phyloP scores from a whole-genome alignment of 2,113 vertebrate species.

The Rhynchopsitta pachyrhyncha region DNA sequence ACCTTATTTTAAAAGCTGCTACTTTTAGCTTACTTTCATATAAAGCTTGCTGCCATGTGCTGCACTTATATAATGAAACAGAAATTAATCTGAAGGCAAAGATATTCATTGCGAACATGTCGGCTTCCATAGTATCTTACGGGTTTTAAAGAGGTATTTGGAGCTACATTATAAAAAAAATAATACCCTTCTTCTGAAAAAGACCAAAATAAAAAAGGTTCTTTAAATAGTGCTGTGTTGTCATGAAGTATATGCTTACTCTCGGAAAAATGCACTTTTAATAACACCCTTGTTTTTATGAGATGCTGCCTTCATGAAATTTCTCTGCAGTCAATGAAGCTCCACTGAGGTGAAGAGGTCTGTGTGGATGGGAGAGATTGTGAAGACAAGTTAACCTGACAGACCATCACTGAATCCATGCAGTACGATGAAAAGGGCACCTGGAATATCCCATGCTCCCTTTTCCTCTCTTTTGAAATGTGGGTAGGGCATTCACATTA shows the following conservation, averaged over 20 bases:
- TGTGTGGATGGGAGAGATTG: not conserved
- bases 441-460: not conserved
- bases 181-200: not conserved
- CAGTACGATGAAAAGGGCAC: accelerated
- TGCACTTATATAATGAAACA: not conserved
- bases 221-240: conserved; percentile 5
- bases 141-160: conserved; percentile 17
- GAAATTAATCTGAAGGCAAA: conserved; percentile 21
- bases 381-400: not conserved
- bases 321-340: not conserved
- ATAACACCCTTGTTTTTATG: not conserved
- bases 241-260: not conserved
- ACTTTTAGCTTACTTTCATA: not conserved
- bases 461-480: not conserved
- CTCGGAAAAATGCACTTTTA: not conserved
- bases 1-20: not conserved
- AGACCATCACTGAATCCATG: not conserved
- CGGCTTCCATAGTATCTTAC: not conserved
- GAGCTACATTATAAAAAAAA: not conserved
- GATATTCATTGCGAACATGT: not conserved
- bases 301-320: not conserved
- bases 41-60: not conserved
- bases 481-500: not conserved
- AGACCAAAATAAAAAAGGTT: not conserved
- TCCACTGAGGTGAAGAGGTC: not conserved